Base-by-base conservation (phyloP, 2,888 invertebrate species). In the Parnassius apollo region DNA sequence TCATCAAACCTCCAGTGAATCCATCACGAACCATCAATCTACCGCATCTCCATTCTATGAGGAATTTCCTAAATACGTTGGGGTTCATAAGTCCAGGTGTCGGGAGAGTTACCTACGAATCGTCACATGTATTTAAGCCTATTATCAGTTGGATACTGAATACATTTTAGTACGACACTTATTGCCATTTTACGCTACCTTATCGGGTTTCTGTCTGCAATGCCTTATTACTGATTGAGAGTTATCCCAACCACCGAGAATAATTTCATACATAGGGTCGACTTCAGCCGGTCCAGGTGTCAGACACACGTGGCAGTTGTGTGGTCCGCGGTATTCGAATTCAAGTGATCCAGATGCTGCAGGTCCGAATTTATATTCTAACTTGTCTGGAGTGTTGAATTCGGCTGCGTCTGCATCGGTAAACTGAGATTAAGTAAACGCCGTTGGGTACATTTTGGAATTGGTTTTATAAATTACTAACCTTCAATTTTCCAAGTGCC, bases 401-500 rank as follows among this genome's bases (percentile, higher is more conserved):
- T 92, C 92, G 63, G 82, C 88, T 67, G 88, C 90, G 90, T 92
- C 93, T 93, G 92, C 73, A 80, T 76, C 78, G 83, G 81, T 76
- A 83, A 85, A 73, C 71, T 75, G 70, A 65, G 68, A 68, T 77
- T 71, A 81, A 79, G 81, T 80, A 78, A 69, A 74, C 72, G 68
- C 69, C 72, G 86, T 88, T 91, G 91, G 91, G 92, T 91, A 91
- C 91, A 90, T 88, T 88, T 89, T 81, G 84, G 68, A 69, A 63
- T 56, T 57, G 22, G 12, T 54, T 12, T 46, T 53, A 57, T 42
- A 55, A 64, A 8, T 12, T 42, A 66, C 75, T 65, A 91, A 96
- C 96, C 95, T 92, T 96, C 96, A 73, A 97, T 93, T 68, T 95
- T 92, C 97, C 97, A 97, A 51, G 95, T 93, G 46, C 97, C 97